Evolutionary conservation across 2,797 vertebrate genomes (phyloP), one percentile per base, ranked within the genome.

Genomic region (Nannoperca obscura): DNA sequence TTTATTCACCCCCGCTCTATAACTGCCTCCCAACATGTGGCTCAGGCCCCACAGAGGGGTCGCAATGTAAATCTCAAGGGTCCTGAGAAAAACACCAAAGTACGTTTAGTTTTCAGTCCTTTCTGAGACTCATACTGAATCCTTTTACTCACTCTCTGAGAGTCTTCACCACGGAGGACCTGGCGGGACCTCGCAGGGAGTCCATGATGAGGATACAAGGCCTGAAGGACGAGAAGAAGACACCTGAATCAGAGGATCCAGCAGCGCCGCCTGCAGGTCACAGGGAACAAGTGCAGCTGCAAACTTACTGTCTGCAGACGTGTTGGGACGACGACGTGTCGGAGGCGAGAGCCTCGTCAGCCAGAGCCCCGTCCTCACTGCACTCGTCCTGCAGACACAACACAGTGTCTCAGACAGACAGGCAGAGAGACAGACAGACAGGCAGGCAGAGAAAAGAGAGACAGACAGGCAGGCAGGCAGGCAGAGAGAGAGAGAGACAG

Each of bases 171-270:
- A 99, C 98, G 0, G 96, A 97, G 20, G 98, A 98, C 14, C 98
- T 87, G 70, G 96, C 95, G 27, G 98, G 98, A 38, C 98, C 98
- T 69, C 97, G 95, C 75, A 99, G 94, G 0, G 98, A 99, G 91
- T 99, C 98, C 98, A 99, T 99, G 82, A 99, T 97, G 77, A 99
- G 95, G 87, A 99, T 99, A 80, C 98, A 99, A 30, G 98, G 97
- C 93, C 98, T 99, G 90, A 5, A 49, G 38, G 34, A 63, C 22
- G 47, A 36, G 8, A 36, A 36, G 34, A 9, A 36, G 9, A 36
- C 8, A 36, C 7, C 3, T 8, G 9, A 36, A 8, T 38, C 5
- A 42, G 24, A 8, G 0, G 59, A 27, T 10, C 62, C 62, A 6
- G 65, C 10, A 0, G 54, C 17, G 6, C 76, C 77, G 0, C 59